Percentiles rank a stretch among this genome's conserved stretches.
These are phyloP conservation scores for Spodoptera picta DNA, from an alignment of 2,888 invertebrate species.

Conservation along the genomic window DNA sequence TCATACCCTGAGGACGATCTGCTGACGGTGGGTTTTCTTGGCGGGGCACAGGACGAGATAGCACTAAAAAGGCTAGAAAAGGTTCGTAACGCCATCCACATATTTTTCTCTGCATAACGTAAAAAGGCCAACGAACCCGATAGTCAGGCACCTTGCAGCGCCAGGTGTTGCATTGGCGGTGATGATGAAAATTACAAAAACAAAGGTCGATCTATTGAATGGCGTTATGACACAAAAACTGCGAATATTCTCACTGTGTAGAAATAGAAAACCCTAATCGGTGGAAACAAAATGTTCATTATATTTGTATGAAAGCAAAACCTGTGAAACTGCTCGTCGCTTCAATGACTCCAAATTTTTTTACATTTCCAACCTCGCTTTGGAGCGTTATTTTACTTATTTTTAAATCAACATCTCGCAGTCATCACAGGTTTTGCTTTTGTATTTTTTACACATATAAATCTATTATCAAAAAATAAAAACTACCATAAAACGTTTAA, in stretches of 20 bases:
- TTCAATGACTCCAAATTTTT: slow-evolving; percentile 2
- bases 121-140: slow-evolving; percentile 62
- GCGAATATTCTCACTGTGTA: slow-evolving; percentile 45
- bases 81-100: slow-evolving; percentile 68
- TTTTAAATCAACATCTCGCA: slow-evolving; percentile 7
- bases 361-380: not conserved
- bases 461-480: slow-evolving; percentile 51
- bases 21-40: slow-evolving; percentile 73
- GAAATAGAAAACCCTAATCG: slow-evolving; percentile 41
- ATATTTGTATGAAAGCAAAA: slow-evolving; percentile 42
- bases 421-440: slow-evolving; percentile 40
- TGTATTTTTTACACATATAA: slow-evolving; percentile 22
- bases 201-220: slow-evolving; percentile 63
- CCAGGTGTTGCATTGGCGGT: slow-evolving; percentile 60
- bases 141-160: slow-evolving; percentile 57
- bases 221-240: slow-evolving; percentile 65
- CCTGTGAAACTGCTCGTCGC: slow-evolving; percentile 19
- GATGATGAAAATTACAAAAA: slow-evolving; percentile 56
- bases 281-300: slow-evolving; percentile 46
- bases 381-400: slow-evolving; percentile 14
- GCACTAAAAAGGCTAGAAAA: slow-evolving; percentile 66
- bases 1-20: slow-evolving; percentile 82
- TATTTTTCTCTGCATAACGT: slow-evolving; percentile 48
- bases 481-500: slow-evolving; percentile 52
- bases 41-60: slow-evolving; percentile 70